These are phyloP conservation scores for Syngnathus typhle DNA, from an alignment of 2,113 vertebrate species.

Conservation along the genomic window DNA sequence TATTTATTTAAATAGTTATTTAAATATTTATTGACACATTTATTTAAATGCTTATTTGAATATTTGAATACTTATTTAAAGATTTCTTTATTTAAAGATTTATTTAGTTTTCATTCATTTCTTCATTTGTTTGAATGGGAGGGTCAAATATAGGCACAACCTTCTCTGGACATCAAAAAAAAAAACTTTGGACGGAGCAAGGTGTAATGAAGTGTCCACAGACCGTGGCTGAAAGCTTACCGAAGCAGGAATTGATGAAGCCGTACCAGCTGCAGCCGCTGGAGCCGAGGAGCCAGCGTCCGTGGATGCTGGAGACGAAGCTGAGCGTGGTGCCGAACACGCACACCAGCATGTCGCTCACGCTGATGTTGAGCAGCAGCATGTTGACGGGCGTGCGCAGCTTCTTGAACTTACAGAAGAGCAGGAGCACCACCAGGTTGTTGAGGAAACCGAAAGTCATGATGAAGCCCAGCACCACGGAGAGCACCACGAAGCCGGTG, in stretches of 20 bases:
- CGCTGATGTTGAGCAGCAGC: conserved; percentile 84
- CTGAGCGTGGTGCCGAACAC: conserved; percentile 82
- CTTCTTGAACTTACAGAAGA: conserved; percentile 84
- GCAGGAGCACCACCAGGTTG: conserved; percentile 79
- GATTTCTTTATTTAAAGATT: no score
- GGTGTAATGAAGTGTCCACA: not conserved
- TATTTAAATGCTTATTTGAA: no score
- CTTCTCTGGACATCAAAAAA: no score
- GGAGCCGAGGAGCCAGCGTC: conserved; percentile 79
- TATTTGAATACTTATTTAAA: no score
- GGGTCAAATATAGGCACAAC: no score
- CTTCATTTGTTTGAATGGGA: no score
- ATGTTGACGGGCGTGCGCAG: conserved; percentile 85
- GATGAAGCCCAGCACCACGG: conserved; percentile 82
- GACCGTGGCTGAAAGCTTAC: conserved; percentile 61
- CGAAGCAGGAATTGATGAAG: conserved; percentile 89
- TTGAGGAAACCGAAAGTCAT: conserved; percentile 82
- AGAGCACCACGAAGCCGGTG: conserved; percentile 73
- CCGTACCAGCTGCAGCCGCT: conserved; percentile 84
- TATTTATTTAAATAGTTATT: no score
- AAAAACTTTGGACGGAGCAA: not conserved
- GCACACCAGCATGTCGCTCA: conserved; percentile 87
- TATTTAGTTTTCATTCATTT: no score
- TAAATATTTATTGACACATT: no score
- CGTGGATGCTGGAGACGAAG: conserved; percentile 78